Evolutionary conservation across 64 coral and sea anemone species (phyloP).

Genomic region (Dendronephthya gigantea): DNA sequence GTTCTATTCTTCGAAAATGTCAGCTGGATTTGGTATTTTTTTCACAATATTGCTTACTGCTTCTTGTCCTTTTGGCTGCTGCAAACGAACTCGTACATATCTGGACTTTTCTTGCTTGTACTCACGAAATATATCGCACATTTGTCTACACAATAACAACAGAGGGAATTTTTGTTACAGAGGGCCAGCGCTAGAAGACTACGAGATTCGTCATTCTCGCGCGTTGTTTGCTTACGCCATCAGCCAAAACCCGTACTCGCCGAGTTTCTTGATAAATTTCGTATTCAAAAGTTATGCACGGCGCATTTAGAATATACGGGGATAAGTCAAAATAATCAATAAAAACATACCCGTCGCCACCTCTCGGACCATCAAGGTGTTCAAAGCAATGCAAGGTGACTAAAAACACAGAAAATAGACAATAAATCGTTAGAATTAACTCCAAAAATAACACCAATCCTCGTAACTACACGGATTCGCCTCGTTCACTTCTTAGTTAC

Average conservation of each 20-base stretch:
- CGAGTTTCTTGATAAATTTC: too few species aligned
- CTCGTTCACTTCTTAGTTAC: not conserved
- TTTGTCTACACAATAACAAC: not conserved
- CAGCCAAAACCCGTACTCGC: too few species aligned
- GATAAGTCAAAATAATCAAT: not conserved
- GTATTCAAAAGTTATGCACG: too few species aligned
- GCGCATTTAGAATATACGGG: too few species aligned
- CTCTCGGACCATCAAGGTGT: constrained; percentile 10
- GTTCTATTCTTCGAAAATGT: too few species aligned
- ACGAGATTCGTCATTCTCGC: too few species aligned
- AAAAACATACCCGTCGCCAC: not conserved
- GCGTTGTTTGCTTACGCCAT: too few species aligned
- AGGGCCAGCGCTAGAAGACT: too few species aligned
- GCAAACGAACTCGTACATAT: constrained; percentile 15
- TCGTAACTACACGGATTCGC: not conserved
- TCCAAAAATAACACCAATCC: not conserved
- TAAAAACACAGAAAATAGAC: not conserved
- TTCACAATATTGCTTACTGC: not conserved
- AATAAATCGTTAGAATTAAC: not conserved
- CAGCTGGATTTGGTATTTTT: too few species aligned
- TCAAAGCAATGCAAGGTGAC: not conserved
- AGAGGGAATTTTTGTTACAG: too few species aligned
- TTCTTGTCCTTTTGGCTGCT: not conserved
- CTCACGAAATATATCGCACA: constrained; percentile 5
- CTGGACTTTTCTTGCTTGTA: not conserved